Evolutionary conservation across 2,888 invertebrate genomes (phyloP).

Genomic region (Himalopsyche kuldschensis): DNA sequence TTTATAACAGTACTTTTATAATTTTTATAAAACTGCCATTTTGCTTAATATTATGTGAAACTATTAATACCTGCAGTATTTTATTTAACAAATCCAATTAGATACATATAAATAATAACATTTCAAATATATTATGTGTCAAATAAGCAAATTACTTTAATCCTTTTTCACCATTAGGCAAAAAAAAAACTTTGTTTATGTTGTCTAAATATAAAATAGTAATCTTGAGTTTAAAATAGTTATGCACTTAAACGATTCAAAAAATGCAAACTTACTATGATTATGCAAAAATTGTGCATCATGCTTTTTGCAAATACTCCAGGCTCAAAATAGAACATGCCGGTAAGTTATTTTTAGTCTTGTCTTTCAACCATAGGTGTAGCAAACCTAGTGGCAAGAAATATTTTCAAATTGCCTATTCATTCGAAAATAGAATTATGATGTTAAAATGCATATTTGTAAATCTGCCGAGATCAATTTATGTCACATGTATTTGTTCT

Average conservation of each 20-base stretch:
- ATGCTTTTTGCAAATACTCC: background rate
- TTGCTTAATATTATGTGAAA: background rate
- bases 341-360: background rate
- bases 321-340: background rate
- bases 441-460: background rate
- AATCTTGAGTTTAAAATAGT: background rate
- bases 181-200: background rate
- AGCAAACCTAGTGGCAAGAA: background rate
- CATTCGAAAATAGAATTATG: background rate
- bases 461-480: background rate
- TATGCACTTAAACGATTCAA: background rate
- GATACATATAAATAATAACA: no score
- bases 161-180: background rate
- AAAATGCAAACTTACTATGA: background rate
- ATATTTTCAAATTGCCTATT: background rate
- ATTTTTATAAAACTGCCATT: background rate
- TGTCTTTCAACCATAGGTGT: background rate
- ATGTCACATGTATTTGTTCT: background rate
- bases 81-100: background rate
- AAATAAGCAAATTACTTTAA: no score
- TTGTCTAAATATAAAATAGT: background rate
- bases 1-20: background rate
- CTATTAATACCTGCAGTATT: background rate
- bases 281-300: background rate
- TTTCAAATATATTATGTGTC: no score